phyloP scores from a whole-genome alignment of 2,797 vertebrate genomes.

The Brachymystax lenok region DNA sequence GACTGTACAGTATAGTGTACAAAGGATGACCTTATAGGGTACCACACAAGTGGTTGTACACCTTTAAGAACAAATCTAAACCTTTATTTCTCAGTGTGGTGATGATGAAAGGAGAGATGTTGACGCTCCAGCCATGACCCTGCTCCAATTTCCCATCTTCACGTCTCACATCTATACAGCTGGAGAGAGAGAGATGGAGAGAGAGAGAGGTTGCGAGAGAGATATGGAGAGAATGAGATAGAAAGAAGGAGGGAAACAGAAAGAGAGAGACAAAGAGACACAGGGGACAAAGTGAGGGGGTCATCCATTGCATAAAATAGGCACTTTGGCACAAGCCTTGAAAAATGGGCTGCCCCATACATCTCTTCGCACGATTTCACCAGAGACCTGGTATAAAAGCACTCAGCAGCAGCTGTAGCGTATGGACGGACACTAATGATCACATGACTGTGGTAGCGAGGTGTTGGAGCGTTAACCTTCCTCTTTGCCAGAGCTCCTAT shows the following conservation, averaged over 20 bases:
- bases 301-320: constrained; percentile 57
- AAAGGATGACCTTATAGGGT: too few species aligned
- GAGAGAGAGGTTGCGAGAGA: not conserved
- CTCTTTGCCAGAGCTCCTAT: constrained; percentile 65
- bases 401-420: constrained; percentile 20
- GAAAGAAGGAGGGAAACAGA: not conserved
- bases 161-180: constrained; percentile 57
- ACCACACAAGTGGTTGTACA: too few species aligned
- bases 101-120: constrained; percentile 40
- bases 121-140: constrained; percentile 16
- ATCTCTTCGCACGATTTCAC: constrained; percentile 39
- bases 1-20: too few species aligned
- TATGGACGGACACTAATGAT: constrained; percentile 65
- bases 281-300: constrained; percentile 12
- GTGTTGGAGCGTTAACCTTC: constrained; percentile 66
- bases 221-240: not conserved
- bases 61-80: too few species aligned
- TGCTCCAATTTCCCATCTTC: constrained; percentile 50
- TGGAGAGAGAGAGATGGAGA: too few species aligned
- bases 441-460: constrained; percentile 56
- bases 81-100: not conserved
- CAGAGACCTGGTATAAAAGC: constrained; percentile 60
- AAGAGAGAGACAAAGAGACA: not conserved
- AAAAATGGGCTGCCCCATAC: constrained; percentile 41
- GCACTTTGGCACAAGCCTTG: constrained; percentile 55